These are phyloP conservation scores for Spheniscus mendiculus DNA, from an alignment of 2,113 vertebrate genomes.

Conservation along the genomic window DNA sequence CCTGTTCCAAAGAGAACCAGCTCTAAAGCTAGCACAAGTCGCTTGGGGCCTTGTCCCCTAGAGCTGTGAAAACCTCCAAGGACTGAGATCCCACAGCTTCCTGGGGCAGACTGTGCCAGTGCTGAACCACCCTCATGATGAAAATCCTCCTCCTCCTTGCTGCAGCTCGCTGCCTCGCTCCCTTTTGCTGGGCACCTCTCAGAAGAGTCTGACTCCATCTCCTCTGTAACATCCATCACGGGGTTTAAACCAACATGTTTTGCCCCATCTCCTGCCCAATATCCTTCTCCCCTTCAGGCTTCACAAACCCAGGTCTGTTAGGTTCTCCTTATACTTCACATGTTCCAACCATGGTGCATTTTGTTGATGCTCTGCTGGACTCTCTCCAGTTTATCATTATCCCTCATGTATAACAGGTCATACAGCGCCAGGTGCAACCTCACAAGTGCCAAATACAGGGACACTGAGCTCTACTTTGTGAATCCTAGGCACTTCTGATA, in stretches of 20 bases:
- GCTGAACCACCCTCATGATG: not conserved
- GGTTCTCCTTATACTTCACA: not conserved
- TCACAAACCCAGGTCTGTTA: not conserved
- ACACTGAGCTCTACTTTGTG: not conserved
- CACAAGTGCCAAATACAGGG: not conserved
- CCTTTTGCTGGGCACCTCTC: not conserved
- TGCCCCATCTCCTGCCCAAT: not conserved
- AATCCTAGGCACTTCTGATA: not conserved
- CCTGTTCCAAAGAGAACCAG: not conserved
- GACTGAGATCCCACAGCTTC: not conserved
- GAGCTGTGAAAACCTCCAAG: not conserved
- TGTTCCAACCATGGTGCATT: not conserved
- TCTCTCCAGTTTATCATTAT: not conserved
- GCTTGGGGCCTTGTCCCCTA: not conserved
- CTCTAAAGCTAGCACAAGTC: not conserved
- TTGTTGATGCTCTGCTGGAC: not conserved
- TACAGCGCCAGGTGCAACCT: not conserved
- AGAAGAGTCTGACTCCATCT: not conserved
- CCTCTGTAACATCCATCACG: too few species aligned
- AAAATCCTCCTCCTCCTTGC: not conserved
- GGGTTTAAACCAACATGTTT: not conserved
- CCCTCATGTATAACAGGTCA: rapidly evolving
- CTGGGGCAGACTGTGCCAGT: not conserved
- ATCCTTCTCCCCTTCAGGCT: not conserved
- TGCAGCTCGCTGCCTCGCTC: rapidly evolving